phyloP scores from a whole-genome alignment of 1,140 invertebrate species.

The Drosophila yakuba region DNA sequence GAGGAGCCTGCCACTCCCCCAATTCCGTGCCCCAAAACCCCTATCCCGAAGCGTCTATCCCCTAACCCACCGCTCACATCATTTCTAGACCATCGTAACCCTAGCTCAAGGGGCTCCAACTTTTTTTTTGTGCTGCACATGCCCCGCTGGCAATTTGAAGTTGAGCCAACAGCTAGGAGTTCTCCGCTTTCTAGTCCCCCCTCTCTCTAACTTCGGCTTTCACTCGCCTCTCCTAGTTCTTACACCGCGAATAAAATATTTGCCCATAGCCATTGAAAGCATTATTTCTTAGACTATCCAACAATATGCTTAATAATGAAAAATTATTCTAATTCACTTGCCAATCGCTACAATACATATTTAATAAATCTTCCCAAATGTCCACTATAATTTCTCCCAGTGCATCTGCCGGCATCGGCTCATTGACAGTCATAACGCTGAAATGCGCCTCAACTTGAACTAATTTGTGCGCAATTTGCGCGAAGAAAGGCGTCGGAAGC shows the following conservation, averaged over 20 bases:
- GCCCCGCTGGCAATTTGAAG: slow-evolving; percentile 40
- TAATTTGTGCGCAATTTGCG: slow-evolving; percentile 77
- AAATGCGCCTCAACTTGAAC: slow-evolving; percentile 75
- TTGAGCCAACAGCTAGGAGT: slow-evolving; percentile 39
- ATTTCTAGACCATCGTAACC: slow-evolving; percentile 31
- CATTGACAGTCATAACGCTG: slow-evolving; percentile 83
- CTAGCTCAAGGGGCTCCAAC: slow-evolving; percentile 23
- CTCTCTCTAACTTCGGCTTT: not conserved
- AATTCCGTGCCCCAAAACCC: not conserved
- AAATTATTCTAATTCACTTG: too few relatives aligned
- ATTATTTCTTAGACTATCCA: too few relatives aligned
- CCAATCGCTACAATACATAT: too few relatives aligned
- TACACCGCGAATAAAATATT: slow-evolving; percentile 1
- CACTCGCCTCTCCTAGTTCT: not conserved
- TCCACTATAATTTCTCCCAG: not conserved
- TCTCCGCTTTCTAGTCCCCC: slow-evolving; percentile 8
- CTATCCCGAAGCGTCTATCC: not conserved
- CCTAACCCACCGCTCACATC: not conserved
- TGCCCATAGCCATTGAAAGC: too few relatives aligned
- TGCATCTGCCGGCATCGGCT: slow-evolving; percentile 48
- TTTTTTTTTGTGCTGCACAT: slow-evolving; percentile 55
- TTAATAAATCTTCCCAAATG: too few relatives aligned
- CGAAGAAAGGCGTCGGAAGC: slow-evolving; percentile 53
- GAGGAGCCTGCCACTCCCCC: slow-evolving; percentile 13
- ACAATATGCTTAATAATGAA: too few relatives aligned